These are phyloP conservation scores for Hyperoplus lanceolatus DNA, from an alignment of 2,797 vertebrate species.

Conservation along the genomic window DNA sequence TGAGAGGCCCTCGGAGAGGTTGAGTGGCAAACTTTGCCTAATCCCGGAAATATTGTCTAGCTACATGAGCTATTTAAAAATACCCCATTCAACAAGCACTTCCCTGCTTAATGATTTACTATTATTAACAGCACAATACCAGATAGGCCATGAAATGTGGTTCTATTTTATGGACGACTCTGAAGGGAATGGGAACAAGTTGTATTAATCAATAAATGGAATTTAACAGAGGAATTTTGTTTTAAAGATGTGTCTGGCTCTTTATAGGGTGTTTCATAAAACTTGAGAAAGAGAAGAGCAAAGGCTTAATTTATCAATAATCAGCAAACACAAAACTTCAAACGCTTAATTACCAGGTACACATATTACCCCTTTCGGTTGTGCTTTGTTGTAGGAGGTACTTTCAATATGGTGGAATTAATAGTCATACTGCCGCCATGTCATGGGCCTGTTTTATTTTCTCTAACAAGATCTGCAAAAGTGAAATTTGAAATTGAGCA, in stretches of 20 bases:
- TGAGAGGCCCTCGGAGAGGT: constrained; percentile 15
- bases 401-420: constrained; percentile 49
- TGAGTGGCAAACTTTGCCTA: constrained; percentile 8
- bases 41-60: constrained; percentile 13
- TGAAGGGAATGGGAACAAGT: constrained; percentile 59
- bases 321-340: constrained; percentile 69
- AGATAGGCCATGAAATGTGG: constrained; percentile 66
- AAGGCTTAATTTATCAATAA: constrained; percentile 71
- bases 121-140: constrained; percentile 53
- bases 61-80: constrained; percentile 43
- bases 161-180: constrained; percentile 60
- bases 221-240: constrained; percentile 64
- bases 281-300: constrained; percentile 57
- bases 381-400: constrained; percentile 54
- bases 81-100: constrained; percentile 40
- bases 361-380: constrained; percentile 51
- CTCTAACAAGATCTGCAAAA: constrained; percentile 49
- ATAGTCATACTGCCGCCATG: constrained; percentile 34
- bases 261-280: constrained; percentile 82
- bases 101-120: constrained; percentile 53
- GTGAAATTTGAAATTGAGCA: constrained; percentile 39
- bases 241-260: constrained; percentile 66
- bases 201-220: constrained; percentile 67
- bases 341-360: constrained; percentile 52
- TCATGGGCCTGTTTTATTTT: constrained; percentile 25